A percentile compares a stretch with the other conserved stretches of the same genome.
These are phyloP conservation scores for Cheilosia impressa DNA, from an alignment of 2,888 invertebrate species.

Conservation along the genomic window DNA sequence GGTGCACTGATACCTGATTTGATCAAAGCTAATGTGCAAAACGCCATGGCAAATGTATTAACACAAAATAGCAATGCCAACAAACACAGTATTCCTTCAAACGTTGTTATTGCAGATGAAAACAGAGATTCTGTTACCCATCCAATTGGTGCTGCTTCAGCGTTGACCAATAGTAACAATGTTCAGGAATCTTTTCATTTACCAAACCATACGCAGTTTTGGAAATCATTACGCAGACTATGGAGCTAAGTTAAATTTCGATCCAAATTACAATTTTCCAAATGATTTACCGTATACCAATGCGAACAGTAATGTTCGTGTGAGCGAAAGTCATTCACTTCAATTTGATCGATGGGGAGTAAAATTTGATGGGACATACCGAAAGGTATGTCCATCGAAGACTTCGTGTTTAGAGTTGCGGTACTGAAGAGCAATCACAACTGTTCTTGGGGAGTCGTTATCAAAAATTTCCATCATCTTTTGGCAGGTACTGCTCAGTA, in stretches of 20 bases:
- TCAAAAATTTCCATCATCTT: conserved; percentile 37
- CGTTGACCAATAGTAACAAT: not conserved
- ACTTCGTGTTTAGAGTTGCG: conserved; percentile 55
- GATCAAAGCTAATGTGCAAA: not conserved
- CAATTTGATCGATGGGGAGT: conserved; percentile 12
- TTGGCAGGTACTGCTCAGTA: conserved; percentile 40
- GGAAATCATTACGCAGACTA: not conserved
- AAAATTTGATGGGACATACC: no score
- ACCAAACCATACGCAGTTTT: not conserved
- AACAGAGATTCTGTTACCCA: not conserved
- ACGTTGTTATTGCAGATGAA: not conserved
- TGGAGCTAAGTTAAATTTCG: not conserved
- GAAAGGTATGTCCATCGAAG: conserved; percentile 36
- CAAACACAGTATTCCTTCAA: not conserved
- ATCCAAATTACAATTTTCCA: not conserved
- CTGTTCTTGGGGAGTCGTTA: conserved; percentile 37
- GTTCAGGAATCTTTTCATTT: not conserved
- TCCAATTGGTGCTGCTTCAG: not conserved
- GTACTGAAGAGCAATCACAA: conserved; percentile 34
- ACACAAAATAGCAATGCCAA: not conserved
- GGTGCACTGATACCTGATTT: not conserved
- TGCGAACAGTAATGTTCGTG: not conserved
- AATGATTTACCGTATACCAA: not conserved
- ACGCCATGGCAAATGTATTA: not conserved
- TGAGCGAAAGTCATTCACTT: not conserved